Base-by-base conservation (phyloP, 2,113 vertebrate genomes). In the Ascaphus truei region DNA sequence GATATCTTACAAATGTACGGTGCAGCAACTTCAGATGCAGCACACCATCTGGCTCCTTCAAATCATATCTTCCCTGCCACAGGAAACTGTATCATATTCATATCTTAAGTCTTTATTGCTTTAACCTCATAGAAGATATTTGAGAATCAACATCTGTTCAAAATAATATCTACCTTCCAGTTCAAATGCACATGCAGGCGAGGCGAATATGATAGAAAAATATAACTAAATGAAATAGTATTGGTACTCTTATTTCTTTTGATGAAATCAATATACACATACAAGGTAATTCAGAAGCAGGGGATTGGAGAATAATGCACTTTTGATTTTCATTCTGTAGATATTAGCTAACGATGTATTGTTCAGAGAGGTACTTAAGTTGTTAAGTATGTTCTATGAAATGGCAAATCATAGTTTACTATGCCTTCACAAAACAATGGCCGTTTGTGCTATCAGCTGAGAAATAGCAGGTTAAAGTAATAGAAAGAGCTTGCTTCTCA, bases 181-280 rank as follows among this genome's bases (percentile, higher is more conserved):
- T n/a, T n/a, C 12, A 16, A 43, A 43, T 43, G 3, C 15, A 15
- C 6, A 15, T 16, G 13, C 1, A 5, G 39, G 12, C 15, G 39
- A 7, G 39, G 16, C n/a, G n/a, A n/a, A n/a, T n/a, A n/a, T n/a
- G n/a, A n/a, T n/a, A n/a, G 20, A 18, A 23, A 33, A 12, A 11
- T 10, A 12, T 10, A 15, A 16, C 30, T 13, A 4, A 36, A 9
- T 4, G 11, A 23, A n/a, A 57, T 57, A 13, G 33, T 20, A 36
- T 37, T 57, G 3, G 55, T 15, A 4, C 33, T 13, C 31, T 31
- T 12, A 12, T 12, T 57, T 57, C 16, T 34, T n/a, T 22, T 36
- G 55, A 62, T 48, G 41, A 25, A 51, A 51, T 63, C 61, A 37
- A 51, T 51, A 51, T 31, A 11, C 20, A 51, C 36, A 51, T 31